Conservation (phyloP, 2,888 invertebrate species). For the Lottia scabra region DNA sequence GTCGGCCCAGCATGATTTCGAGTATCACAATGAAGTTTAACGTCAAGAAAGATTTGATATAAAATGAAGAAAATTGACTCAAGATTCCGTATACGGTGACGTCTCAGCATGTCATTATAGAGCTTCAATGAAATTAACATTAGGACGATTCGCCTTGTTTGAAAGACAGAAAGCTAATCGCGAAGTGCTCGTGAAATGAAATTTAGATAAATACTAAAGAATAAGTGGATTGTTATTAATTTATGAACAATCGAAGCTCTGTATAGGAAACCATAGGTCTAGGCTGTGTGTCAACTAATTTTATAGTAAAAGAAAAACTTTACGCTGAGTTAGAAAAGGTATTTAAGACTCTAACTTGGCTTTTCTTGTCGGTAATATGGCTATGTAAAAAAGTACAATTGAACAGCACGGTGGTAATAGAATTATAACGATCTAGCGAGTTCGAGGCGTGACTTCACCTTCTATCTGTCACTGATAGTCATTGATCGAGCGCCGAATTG, state of each 20-base stretch:
- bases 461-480: neutral
- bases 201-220: neutral
- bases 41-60: neutral
- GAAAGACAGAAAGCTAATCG: neutral
- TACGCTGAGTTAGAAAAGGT: constrained; percentile 28
- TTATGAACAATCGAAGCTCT: constrained; percentile 23
- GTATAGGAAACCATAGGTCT: constrained; percentile 14
- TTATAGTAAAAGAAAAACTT: constrained; percentile 28
- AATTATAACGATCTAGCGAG: neutral
- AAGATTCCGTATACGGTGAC: neutral
- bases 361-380: constrained; percentile 13
- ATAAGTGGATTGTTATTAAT: constrained; percentile 21
- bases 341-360: constrained; percentile 23
- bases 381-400: neutral
- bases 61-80: neutral
- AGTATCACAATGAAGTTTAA: neutral
- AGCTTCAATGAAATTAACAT: neutral
- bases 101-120: neutral
- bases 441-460: neutral
- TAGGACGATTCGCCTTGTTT: neutral
- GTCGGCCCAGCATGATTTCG: neutral
- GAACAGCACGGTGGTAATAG: neutral
- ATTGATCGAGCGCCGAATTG: neutral
- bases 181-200: constrained; percentile 3
- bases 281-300: constrained; percentile 26